These are phyloP conservation scores for Drosophila kurseongensis DNA, from an alignment of 1,140 invertebrate genomes.

Conservation along the genomic window DNA sequence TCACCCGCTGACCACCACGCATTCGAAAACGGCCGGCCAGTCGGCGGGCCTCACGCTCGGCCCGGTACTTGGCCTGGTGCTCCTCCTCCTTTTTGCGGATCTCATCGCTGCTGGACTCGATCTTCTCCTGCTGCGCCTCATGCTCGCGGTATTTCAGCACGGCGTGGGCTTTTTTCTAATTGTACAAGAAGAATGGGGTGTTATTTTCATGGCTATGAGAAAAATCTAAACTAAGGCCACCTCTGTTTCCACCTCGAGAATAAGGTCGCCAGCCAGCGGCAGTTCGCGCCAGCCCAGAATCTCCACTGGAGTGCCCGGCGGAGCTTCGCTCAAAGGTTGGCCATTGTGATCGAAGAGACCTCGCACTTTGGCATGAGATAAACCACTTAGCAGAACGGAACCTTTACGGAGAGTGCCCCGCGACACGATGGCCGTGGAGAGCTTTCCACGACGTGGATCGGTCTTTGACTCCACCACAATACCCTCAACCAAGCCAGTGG, in stretches of 20 bases:
- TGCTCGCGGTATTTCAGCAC: slow-evolving; percentile 89
- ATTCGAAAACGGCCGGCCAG: slow-evolving; percentile 86
- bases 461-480: slow-evolving; percentile 94
- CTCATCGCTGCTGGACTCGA: slow-evolving; percentile 86
- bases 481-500: slow-evolving; percentile 94
- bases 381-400: slow-evolving; percentile 92
- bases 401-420: slow-evolving; percentile 95
- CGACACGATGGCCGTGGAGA: slow-evolving; percentile 95
- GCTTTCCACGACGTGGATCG: slow-evolving; percentile 90
- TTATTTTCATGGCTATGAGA: not conserved
- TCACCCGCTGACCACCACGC: slow-evolving; percentile 86
- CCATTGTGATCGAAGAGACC: slow-evolving; percentile 94
- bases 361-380: slow-evolving; percentile 93
- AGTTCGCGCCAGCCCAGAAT: slow-evolving; percentile 95
- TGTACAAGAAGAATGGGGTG: slow-evolving; percentile 2
- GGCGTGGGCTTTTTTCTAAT: slow-evolving; percentile 88
- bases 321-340: slow-evolving; percentile 88
- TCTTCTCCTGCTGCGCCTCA: slow-evolving; percentile 87
- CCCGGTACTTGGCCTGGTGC: slow-evolving; percentile 89
- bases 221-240: slow-evolving; percentile 47
- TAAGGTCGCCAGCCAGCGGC: slow-evolving; percentile 93
- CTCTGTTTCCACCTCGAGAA: slow-evolving; percentile 93
- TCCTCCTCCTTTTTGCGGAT: slow-evolving; percentile 89
- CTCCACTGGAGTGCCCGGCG: slow-evolving; percentile 92
- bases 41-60: slow-evolving; percentile 87